Conservation (phyloP, 2,797 vertebrate genomes). For the Crotalus adamanteus region DNA sequence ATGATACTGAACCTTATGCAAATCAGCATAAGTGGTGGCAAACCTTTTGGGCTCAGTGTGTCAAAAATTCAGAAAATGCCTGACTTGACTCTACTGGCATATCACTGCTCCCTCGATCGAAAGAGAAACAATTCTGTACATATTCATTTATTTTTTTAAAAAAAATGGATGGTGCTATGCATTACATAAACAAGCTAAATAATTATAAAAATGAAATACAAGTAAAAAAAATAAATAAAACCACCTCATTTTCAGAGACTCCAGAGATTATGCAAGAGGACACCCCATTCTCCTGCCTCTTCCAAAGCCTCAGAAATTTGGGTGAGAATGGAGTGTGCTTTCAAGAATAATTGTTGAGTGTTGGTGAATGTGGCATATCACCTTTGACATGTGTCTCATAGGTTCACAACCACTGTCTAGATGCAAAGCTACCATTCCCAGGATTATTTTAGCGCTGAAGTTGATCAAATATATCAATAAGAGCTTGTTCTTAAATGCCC, state of each 20-base stretch:
- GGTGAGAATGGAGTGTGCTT: too few species aligned
- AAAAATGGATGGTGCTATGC: neutral
- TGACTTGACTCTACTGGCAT: neutral
- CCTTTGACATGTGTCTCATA: too few species aligned
- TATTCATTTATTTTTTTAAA: neutral
- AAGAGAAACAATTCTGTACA: neutral
- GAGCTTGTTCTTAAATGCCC: neutral
- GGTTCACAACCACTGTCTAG: neutral
- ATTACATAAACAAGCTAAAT: neutral
- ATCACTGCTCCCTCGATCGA: neutral
- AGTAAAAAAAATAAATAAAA: too few species aligned
- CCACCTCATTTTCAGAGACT: too few species aligned
- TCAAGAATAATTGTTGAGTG: too few species aligned
- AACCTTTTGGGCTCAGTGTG: too few species aligned
- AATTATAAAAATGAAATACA: too few species aligned
- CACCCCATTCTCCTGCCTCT: too few species aligned
- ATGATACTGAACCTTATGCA: neutral
- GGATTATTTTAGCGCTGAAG: neutral
- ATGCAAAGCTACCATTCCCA: neutral
- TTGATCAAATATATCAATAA: neutral
- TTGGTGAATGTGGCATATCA: too few species aligned
- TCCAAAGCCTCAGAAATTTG: too few species aligned
- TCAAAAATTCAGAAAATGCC: neutral
- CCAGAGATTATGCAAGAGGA: too few species aligned
- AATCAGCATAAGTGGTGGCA: neutral